A percentile compares a stretch with the other conserved stretches of the same genome.
phyloP scores from a whole-genome alignment of 2,797 vertebrate species.

The Aulostomus chinensis region DNA sequence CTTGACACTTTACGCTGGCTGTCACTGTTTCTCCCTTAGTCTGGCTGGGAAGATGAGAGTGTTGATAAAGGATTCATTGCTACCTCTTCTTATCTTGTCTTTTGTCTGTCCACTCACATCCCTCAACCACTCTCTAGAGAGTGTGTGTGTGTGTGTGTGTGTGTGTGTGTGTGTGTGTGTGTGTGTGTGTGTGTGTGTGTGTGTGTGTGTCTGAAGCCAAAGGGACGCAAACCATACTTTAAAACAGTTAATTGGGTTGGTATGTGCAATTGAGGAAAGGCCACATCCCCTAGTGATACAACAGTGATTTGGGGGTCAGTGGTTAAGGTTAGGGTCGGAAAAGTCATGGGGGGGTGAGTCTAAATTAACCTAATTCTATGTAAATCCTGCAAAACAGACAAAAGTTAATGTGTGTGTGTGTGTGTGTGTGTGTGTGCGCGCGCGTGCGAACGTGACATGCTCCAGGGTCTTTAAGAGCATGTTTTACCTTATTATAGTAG shows the following conservation, averaged over 20 bases:
- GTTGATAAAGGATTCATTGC: slow-evolving; percentile 31
- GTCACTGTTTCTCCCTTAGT: slow-evolving; percentile 25
- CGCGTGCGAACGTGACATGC: background rate
- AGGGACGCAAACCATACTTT: too few relatives aligned
- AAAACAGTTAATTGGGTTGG: too few relatives aligned
- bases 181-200: background rate
- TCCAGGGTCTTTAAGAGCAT: too few relatives aligned
- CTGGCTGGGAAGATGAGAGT: slow-evolving; percentile 29
- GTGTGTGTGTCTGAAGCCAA: background rate
- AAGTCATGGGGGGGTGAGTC: too few relatives aligned
- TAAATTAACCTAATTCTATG: too few relatives aligned
- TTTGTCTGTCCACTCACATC: background rate
- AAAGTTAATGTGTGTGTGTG: too few relatives aligned
- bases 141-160: background rate
- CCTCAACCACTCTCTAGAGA: background rate
- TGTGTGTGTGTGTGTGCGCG: background rate
- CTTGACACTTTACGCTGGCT: slow-evolving; percentile 38
- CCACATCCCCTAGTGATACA: too few relatives aligned
- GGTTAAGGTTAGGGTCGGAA: too few relatives aligned
- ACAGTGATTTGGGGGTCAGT: too few relatives aligned
- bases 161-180: background rate
- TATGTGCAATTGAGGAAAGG: too few relatives aligned
- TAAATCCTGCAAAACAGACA: too few relatives aligned
- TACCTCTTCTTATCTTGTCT: slow-evolving; percentile 13
- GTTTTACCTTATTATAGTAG: too few relatives aligned